Evolutionary conservation across 1,140 invertebrate genomes (phyloP), one percentile per base, ranked within the genome.

Genomic region (Adoxophyes honmai): DNA sequence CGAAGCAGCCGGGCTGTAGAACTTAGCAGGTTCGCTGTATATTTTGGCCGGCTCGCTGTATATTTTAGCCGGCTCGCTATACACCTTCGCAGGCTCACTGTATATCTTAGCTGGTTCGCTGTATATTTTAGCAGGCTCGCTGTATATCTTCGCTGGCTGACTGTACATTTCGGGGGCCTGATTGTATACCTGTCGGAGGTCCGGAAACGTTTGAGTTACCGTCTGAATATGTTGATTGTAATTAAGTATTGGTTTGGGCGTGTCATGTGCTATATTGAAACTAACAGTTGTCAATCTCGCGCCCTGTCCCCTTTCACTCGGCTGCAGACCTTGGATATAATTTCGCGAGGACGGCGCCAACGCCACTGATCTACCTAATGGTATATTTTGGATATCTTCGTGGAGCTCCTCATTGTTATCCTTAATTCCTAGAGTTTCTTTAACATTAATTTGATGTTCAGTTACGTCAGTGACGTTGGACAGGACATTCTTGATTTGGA

Each of bases 61-160:
- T 15, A 93, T 78, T 75, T 94, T 93, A 14, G 91, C 91, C 3
- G 92, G 93, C 62, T 93, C 91, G 2, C 91, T 90, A 60, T 94
- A 94, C 1, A 93, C 83, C 70, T 93, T 93, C 0, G 92, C 86
- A 0, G 92, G 92, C 70, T 92, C 91, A 4, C 91, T 89, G 52
- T 93, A 93, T n/a, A 93, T 76, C 71, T 93, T 92, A 1, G 92
- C 89, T 3, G 92, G 92, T 82, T 93, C 90, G 15, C 91, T 90
- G 62, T 93, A 93, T 38, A 93, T 81, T 72, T 93, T 92, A 0
- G 92, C 87, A 0, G 93, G 92, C 61, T 94, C 91, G 0, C 90
- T 89, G 59, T 94, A 94, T 0, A 92, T 78, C 62, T 91, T 91
- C 7, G 91, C 89, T 0, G 92, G 92, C 66, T 93, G 89, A 7